Conservation (phyloP, 2,888 invertebrate genomes). For the Lissonota sp. region DNA sequence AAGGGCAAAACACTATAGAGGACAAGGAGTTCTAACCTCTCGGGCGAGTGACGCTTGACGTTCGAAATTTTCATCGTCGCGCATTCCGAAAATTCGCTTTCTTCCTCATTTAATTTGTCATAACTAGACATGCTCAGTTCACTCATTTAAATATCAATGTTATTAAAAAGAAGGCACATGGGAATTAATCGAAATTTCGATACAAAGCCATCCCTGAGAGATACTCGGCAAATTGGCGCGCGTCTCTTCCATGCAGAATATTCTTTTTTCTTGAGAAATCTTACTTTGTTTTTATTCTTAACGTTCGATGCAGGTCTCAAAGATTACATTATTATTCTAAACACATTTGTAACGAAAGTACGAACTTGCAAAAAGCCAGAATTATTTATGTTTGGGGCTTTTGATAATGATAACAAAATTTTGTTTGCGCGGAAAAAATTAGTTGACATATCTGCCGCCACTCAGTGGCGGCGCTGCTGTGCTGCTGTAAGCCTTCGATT, state of each 20-base stretch:
- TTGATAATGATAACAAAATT: slow-evolving; percentile 7
- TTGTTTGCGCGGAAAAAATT: slow-evolving; percentile 13
- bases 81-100: not conserved
- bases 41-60: slow-evolving; percentile 1
- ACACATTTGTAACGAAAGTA: not conserved
- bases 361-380: too few species aligned
- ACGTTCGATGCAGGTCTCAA: too few species aligned
- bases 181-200: not conserved
- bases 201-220: not conserved
- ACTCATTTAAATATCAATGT: not conserved
- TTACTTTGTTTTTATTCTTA: slow-evolving; percentile 1
- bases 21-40: slow-evolving; percentile 41
- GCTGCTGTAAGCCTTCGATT: too few species aligned
- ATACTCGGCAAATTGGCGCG: not conserved
- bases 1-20: not conserved
- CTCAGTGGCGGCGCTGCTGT: slow-evolving; percentile 3
- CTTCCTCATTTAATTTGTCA: not conserved
- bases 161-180: slow-evolving; percentile 2
- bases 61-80: not conserved
- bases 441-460: not conserved
- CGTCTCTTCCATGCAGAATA: slow-evolving; percentile 25
- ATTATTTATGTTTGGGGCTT: too few species aligned
- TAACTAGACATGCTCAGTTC: slow-evolving; percentile 18
- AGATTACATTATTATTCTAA: not conserved
- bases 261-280: slow-evolving; percentile 2